A percentile compares a stretch with the other conserved stretches of the same genome.
These are phyloP conservation scores for Macropus fuliginosus DNA, from an alignment of 2,797 vertebrate species.

Conservation along the genomic window DNA sequence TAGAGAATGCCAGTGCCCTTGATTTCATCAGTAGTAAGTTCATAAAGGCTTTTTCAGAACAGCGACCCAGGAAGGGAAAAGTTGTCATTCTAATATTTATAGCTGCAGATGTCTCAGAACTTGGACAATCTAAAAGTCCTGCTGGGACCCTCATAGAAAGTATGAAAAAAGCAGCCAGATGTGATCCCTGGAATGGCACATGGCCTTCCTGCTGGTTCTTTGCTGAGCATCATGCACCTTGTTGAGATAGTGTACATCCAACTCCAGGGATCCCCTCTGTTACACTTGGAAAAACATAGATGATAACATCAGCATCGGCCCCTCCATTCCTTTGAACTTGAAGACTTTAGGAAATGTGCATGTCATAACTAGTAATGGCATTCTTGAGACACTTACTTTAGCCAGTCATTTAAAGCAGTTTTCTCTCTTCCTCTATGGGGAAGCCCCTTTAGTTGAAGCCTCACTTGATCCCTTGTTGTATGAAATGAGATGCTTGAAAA, in stretches of 20 bases:
- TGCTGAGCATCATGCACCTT: neutral
- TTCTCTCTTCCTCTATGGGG: neutral
- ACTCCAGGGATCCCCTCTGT: neutral
- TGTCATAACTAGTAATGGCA: neutral
- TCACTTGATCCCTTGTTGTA: neutral
- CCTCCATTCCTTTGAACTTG: slow-evolving; percentile 15
- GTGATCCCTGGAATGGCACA: neutral
- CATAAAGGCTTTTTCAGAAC: neutral
- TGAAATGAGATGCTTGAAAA: slow-evolving; percentile 32
- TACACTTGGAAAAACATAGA: neutral
- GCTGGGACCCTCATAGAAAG: neutral
- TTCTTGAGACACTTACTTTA: neutral
- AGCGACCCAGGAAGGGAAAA: neutral
- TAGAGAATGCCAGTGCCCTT: neutral
- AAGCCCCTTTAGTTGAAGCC: neutral
- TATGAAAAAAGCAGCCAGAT: neutral
- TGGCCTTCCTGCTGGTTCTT: neutral
- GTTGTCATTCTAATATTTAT: neutral
- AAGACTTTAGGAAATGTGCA: neutral
- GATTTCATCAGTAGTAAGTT: slow-evolving; percentile 19
- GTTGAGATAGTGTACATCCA: neutral
- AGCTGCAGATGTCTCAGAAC: neutral
- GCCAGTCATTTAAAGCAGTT: neutral
- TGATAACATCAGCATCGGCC: neutral
- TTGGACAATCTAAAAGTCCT: neutral